Conservation (phyloP, 2,888 invertebrate genomes). For the Gymnoscelis rufifasciata region DNA sequence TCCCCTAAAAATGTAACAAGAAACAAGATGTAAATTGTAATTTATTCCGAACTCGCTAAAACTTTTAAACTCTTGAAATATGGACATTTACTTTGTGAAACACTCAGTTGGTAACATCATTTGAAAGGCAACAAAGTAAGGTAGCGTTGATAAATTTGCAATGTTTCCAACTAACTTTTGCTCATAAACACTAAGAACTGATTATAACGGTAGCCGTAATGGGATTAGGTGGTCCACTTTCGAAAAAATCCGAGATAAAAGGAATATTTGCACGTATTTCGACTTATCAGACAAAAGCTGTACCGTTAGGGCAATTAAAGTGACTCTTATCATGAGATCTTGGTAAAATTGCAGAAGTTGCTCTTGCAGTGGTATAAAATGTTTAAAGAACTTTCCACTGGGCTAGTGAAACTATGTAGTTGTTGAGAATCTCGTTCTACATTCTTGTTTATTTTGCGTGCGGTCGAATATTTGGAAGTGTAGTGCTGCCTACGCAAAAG, state of each 20-base stretch:
- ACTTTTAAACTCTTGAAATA: conserved; percentile 2
- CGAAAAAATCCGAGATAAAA: conserved; percentile 29
- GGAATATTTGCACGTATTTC: conserved; percentile 39
- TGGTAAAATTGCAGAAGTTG: conserved; percentile 3
- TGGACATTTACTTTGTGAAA: neutral
- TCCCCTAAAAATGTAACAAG: neutral
- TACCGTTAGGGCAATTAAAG: conserved; percentile 27
- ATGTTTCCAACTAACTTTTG: conserved; percentile 2
- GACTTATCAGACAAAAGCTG: conserved; percentile 25
- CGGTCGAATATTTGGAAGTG: conserved; percentile 6
- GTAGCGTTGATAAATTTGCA: neutral
- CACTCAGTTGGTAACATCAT: neutral
- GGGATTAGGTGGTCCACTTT: conserved; percentile 28
- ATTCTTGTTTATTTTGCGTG: conserved; percentile 6
- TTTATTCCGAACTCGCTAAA: neutral
- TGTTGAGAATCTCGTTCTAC: conserved; percentile 1
- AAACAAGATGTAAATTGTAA: neutral
- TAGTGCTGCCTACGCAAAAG: conserved; percentile 2
- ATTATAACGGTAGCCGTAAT: conserved; percentile 24
- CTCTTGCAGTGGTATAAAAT: conserved; percentile 1
- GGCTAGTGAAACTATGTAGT: neutral
- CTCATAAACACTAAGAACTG: conserved; percentile 9
- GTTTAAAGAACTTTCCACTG: neutral
- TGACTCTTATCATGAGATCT: conserved; percentile 20
- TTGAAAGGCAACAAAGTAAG: conserved; percentile 4